These are phyloP conservation scores for Donacobius atricapilla DNA, from an alignment of 2,113 vertebrate species.

Conservation along the genomic window DNA sequence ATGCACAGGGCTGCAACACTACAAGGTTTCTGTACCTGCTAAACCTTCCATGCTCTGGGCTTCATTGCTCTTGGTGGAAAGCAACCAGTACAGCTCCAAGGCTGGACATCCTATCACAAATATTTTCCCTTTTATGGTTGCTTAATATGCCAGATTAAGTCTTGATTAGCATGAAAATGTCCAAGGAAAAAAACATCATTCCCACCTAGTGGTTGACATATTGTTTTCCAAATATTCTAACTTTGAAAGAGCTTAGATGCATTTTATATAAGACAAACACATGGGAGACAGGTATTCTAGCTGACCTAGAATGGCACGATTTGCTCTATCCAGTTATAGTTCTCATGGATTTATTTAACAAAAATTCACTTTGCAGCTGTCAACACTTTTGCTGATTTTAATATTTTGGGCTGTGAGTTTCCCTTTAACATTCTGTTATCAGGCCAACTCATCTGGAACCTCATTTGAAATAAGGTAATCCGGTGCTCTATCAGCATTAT, in stretches of 20 bases:
- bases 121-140: background rate
- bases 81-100: background rate
- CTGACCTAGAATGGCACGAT: background rate
- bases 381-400: background rate
- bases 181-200: background rate
- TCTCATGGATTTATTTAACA: background rate
- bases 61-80: background rate
- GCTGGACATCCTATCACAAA: background rate
- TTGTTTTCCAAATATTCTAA: background rate
- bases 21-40: background rate
- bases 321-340: background rate
- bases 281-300: background rate
- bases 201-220: background rate
- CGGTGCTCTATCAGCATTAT: accelerated
- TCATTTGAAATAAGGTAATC: background rate
- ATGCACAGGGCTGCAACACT: too few species aligned
- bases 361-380: background rate
- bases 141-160: background rate
- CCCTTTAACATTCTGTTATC: background rate
- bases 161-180: background rate
- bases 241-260: background rate
- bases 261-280: background rate
- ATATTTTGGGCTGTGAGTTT: background rate
- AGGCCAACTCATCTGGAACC: background rate
- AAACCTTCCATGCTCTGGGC: background rate